These are phyloP conservation scores for Microcebus jonahi DNA, from an alignment of 2,113 vertebrate genomes.

Conservation along the genomic window DNA sequence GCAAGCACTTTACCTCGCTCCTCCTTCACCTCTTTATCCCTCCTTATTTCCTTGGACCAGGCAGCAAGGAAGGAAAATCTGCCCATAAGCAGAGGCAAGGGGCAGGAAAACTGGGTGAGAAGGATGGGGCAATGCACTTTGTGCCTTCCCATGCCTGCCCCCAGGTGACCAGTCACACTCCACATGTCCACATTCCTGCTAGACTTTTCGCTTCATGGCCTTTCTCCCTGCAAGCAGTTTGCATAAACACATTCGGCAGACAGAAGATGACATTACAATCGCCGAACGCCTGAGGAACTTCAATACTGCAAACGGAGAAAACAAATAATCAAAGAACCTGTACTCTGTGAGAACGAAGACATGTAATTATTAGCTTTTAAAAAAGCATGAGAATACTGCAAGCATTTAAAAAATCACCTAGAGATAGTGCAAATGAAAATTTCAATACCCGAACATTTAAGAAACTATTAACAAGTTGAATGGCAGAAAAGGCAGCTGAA, in stretches of 20 bases:
- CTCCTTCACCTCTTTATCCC: not conserved
- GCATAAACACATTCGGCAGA: not conserved
- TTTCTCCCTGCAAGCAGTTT: not conserved
- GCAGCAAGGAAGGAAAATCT: not conserved
- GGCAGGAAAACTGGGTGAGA: not conserved
- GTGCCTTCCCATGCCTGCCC: no score
- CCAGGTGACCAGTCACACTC: not conserved
- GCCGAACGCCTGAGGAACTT: not conserved
- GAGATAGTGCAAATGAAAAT: not conserved
- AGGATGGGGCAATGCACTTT: not conserved
- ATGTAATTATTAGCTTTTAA: not conserved
- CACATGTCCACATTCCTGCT: not conserved
- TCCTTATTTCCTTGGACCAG: not conserved
- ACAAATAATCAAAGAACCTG: not conserved
- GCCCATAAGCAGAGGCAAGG: not conserved
- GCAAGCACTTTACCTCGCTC: not conserved
- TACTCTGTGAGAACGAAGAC: not conserved
- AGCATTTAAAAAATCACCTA: not conserved
- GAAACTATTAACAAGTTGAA: not conserved
- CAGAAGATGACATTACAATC: not conserved
- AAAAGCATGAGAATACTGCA: not conserved
- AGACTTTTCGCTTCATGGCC: not conserved
- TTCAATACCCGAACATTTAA: not conserved
- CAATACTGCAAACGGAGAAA: not conserved
- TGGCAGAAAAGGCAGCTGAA: not conserved